A percentile compares a stretch with the other conserved stretches of the same genome.
Conservation (phyloP, 2,797 vertebrate species). For the Poeciliopsis paucimaculata region DNA sequence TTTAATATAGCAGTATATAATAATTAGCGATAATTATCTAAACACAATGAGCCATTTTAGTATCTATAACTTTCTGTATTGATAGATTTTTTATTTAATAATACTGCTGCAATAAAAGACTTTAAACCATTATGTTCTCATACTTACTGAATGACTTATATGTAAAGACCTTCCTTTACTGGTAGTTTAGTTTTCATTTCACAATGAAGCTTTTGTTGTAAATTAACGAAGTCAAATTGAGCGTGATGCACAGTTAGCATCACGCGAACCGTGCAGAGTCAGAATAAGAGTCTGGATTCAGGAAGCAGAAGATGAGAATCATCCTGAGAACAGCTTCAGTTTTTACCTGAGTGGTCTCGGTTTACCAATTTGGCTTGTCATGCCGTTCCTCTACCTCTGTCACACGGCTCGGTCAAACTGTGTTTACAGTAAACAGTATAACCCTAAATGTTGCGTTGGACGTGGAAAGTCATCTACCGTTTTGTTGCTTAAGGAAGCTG, state of each 20-base stretch:
- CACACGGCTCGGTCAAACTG: background rate
- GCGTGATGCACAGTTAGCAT: background rate
- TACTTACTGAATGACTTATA: background rate
- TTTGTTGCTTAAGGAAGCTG: background rate
- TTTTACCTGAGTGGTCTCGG: background rate
- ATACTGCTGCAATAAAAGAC: background rate
- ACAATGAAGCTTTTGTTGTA: background rate
- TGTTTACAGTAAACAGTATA: background rate
- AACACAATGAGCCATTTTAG: background rate
- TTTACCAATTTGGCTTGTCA: background rate
- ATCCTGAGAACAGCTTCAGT: background rate
- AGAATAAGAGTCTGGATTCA: background rate
- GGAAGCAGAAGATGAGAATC: background rate
- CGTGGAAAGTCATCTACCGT: background rate
- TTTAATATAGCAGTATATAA: background rate
- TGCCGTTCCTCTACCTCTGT: background rate
- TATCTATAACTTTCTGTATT: background rate
- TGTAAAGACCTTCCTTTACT: background rate
- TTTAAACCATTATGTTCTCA: constrained; percentile 3
- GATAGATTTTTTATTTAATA: background rate
- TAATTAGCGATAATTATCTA: background rate
- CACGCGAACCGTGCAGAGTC: background rate
- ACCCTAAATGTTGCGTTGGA: background rate
- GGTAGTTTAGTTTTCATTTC: background rate
- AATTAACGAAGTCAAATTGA: background rate